Conservation (phyloP, 2,888 invertebrate species). For the Phragmatobia fuliginosa region DNA sequence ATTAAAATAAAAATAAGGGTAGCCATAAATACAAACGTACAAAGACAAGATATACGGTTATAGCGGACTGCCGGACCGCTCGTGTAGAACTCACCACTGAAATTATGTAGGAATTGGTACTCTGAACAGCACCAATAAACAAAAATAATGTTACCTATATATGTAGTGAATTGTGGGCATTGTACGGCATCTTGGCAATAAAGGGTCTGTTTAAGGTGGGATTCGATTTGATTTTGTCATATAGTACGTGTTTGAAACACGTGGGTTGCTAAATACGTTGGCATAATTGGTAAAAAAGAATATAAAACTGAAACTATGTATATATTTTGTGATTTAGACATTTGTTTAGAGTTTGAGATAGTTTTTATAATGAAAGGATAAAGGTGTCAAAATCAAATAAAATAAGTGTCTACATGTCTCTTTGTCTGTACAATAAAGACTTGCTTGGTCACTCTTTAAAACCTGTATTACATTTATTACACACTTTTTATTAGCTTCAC, state of each 20-base stretch:
- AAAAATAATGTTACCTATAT: conserved; percentile 54
- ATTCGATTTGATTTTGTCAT: conserved; percentile 15
- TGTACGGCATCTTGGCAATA: conserved; percentile 31
- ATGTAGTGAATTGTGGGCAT: conserved; percentile 37
- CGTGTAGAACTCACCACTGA: conserved; percentile 54
- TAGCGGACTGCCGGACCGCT: conserved; percentile 73
- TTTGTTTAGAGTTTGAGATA: too few relatives aligned
- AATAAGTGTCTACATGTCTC: too few relatives aligned
- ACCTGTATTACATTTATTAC: too few relatives aligned
- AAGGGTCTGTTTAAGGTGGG: conserved; percentile 16
- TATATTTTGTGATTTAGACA: too few relatives aligned
- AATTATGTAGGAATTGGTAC: conserved; percentile 56
- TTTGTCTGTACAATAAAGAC: too few relatives aligned
- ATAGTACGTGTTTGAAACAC: neutral
- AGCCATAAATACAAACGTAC: conserved; percentile 80
- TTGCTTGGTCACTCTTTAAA: too few relatives aligned
- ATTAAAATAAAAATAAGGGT: conserved; percentile 86
- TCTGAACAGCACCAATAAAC: conserved; percentile 48
- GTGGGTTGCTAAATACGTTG: too few relatives aligned
- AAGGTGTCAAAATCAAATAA: too few relatives aligned
- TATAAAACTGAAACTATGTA: too few relatives aligned
- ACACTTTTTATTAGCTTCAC: too few relatives aligned
- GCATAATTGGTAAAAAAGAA: too few relatives aligned
- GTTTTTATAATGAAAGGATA: too few relatives aligned
- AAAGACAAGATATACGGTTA: conserved; percentile 86